Base-by-base conservation (phyloP, 2,888 invertebrate genomes). In the Ochropleura plecta region DNA sequence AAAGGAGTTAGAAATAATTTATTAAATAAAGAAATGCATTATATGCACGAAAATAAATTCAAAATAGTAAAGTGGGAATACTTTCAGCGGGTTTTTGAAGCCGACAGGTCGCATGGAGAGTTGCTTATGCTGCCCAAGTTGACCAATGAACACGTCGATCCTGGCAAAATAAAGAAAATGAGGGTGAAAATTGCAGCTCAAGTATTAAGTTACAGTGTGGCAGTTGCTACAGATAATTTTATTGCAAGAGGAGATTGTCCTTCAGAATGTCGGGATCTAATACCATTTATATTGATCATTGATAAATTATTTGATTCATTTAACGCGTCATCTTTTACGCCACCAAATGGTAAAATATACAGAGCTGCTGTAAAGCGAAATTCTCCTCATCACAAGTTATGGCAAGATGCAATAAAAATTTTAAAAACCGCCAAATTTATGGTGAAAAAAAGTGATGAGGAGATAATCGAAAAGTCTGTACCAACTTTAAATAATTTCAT, bases 41-140 rank as follows among this genome's bases (percentile, higher is more conserved):
- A n/a, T 14, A n/a, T 59, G 57, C 69, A 59, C 44, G 59, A 69
- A 40, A 53, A 64, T 55, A 18, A 0, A 12, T 30, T 51, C 1
- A 71, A 65, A 65, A 57, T 71, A 49, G 57, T 59, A 30, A 59
- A 65, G 57, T 72, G 72, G 72, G 66, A 66, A 48, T 51, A 66
- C 57, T 66, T 59, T 49, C 72, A 66, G 59, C 49, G 55, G 55
- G n/a, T 64, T 55, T 71, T 10, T 71, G n/a, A 64, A 55, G 55
- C 71, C 64, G 64, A 71, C 16, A n/a, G 0, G 40, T 57, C 48
- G 30, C 48, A 6, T 64, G 64, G 55, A 55, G 64, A 57, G 42
- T 57, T 71, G 40, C 2, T n/a, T 55, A 40, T 55, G 53, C n/a
- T 64, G 49, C 71, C 0, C 30, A 55, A 71, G 1, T 48, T 64